Conservation (phyloP, 2,888 invertebrate genomes). For the Branchellion lobata region DNA sequence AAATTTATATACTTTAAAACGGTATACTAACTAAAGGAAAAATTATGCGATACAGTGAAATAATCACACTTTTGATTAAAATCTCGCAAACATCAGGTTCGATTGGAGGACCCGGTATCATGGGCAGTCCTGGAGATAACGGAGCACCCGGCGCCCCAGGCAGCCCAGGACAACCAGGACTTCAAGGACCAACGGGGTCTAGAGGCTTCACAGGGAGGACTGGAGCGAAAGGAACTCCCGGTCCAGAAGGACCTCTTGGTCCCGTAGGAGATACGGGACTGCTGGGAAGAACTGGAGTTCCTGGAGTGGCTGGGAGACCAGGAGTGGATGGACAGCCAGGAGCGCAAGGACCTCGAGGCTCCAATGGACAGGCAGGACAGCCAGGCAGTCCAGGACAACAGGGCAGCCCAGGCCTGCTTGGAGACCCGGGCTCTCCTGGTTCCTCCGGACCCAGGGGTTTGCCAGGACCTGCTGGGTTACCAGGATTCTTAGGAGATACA, state of each 20-base stretch:
- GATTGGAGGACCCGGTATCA: slow-evolving; percentile 42
- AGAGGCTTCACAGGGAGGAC: slow-evolving; percentile 32
- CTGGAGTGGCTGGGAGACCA: slow-evolving; percentile 28
- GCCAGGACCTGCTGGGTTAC: slow-evolving; percentile 74
- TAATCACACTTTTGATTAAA: too few relatives aligned
- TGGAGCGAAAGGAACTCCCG: slow-evolving; percentile 41
- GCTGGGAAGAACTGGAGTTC: neutral
- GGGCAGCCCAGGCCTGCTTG: slow-evolving; percentile 25
- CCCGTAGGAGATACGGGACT: slow-evolving; percentile 53
- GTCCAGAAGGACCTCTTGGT: slow-evolving; percentile 47
- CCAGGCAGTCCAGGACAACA: slow-evolving; percentile 43
- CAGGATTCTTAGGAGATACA: slow-evolving; percentile 66
- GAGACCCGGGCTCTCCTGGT: slow-evolving; percentile 4
- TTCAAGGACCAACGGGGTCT: slow-evolving; percentile 47
- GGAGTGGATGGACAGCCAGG: slow-evolving; percentile 42
- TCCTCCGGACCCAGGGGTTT: slow-evolving; percentile 74
- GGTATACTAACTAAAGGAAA: too few relatives aligned
- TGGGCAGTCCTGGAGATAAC: slow-evolving; percentile 6
- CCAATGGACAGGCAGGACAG: slow-evolving; percentile 43
- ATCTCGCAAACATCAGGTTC: slow-evolving; percentile 5
- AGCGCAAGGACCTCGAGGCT: slow-evolving; percentile 40
- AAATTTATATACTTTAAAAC: too few relatives aligned
- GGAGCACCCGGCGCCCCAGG: slow-evolving; percentile 17
- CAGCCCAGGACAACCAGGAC: slow-evolving; percentile 46
- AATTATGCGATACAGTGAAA: too few relatives aligned